Conservation (phyloP, 2,113 vertebrate species). For the Notothenia rossii region DNA sequence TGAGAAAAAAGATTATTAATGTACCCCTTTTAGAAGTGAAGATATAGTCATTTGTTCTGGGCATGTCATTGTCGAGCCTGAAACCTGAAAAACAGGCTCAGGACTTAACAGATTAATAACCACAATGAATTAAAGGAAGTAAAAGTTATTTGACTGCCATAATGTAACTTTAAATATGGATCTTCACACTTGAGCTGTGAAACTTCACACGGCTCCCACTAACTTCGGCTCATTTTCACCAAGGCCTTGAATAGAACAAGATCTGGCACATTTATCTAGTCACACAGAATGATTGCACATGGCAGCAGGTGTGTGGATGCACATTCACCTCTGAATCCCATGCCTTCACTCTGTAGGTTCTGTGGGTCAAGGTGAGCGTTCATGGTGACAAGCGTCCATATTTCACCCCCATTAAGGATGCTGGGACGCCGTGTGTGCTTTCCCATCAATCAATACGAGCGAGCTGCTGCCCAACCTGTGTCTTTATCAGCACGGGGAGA, state of each 20-base stretch:
- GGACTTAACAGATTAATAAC: background rate
- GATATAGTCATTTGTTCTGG: no score
- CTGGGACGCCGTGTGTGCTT: conserved; percentile 12
- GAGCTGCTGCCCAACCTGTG: background rate
- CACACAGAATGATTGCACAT: background rate
- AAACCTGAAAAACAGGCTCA: no score
- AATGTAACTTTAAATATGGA: conserved; percentile 34
- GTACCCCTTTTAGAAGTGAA: no score
- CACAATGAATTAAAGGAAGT: background rate
- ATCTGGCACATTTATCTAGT: background rate
- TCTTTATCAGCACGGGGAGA: conserved; percentile 48
- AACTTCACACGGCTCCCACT: conserved; percentile 43
- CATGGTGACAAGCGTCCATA: background rate
- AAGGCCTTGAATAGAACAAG: background rate
- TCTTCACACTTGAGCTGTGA: conserved; percentile 51
- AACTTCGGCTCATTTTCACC: conserved; percentile 4
- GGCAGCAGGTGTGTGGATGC: background rate
- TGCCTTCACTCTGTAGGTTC: background rate
- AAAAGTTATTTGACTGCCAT: conserved; percentile 21
- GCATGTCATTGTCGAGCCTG: no score
- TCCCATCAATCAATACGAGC: conserved; percentile 9
- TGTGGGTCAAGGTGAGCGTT: conserved; percentile 20
- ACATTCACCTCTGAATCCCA: background rate
- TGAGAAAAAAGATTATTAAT: no score
- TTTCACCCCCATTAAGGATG: conserved; percentile 7